A percentile compares a stretch with the other conserved stretches of the same genome.
Conservation (phyloP, 92 coral and sea anemone genomes). For the Parazoanthus darwini region DNA sequence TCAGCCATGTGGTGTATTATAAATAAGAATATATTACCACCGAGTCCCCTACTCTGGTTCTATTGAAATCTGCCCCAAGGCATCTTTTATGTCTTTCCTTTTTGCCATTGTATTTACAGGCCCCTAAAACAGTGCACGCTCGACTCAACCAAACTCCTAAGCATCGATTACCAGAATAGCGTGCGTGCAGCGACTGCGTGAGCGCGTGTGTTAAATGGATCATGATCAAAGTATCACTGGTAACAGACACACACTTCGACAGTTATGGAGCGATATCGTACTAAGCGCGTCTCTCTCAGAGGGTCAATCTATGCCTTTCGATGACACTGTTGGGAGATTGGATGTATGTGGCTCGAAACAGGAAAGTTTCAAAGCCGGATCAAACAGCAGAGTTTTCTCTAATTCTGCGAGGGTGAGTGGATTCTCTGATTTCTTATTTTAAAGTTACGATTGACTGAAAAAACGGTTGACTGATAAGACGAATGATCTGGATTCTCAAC, state of each 20-base stretch:
- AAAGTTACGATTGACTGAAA: too few species aligned
- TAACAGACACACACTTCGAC: neutral
- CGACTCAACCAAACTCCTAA: neutral
- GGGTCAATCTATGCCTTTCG: neutral
- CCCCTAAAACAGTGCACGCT: neutral
- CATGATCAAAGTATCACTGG: neutral
- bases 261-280: neutral
- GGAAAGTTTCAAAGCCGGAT: constrained; percentile 15
- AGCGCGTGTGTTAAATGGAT: neutral
- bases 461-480: neutral
- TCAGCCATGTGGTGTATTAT: neutral
- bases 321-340: constrained; percentile 40
- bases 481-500: neutral
- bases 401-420: constrained; percentile 41
- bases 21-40: constrained; percentile 7
- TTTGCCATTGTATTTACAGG: neutral
- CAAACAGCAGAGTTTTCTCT: constrained; percentile 35
- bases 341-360: constrained; percentile 34
- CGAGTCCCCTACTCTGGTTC: constrained; percentile 7
- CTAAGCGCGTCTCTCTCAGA: neutral
- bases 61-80: constrained; percentile 21
- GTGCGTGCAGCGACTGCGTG: neutral
- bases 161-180: neutral
- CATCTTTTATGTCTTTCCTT: constrained; percentile 4
- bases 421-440: neutral